Percentiles rank a stretch among this genome's conserved stretches.
These are phyloP conservation scores for Campylorhamphus procurvoides DNA, from an alignment of 2,113 vertebrate species.

Conservation along the genomic window DNA sequence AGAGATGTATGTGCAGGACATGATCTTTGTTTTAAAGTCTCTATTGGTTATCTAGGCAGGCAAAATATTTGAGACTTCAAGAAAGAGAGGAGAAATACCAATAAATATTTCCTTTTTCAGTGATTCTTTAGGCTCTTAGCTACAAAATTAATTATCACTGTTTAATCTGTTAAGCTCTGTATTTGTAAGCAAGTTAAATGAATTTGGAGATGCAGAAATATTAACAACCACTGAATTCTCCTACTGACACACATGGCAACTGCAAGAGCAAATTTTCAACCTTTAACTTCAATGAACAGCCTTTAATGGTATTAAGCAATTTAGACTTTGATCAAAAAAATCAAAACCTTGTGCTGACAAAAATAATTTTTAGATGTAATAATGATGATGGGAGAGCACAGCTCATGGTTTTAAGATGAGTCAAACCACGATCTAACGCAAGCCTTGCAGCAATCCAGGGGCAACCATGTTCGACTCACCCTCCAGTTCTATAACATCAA, in stretches of 20 bases:
- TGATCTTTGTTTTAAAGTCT: neutral
- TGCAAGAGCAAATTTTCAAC: neutral
- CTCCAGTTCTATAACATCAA: neutral
- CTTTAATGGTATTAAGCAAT: neutral
- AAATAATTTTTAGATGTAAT: neutral
- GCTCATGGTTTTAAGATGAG: neutral
- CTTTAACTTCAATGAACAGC: neutral
- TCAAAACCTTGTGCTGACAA: neutral
- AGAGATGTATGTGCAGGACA: neutral
- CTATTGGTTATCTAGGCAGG: neutral
- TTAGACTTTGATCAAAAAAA: neutral
- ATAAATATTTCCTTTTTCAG: neutral
- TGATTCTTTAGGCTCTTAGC: neutral
- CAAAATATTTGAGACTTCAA: neutral
- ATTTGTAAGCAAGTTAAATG: neutral
- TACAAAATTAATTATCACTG: neutral
- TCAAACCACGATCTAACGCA: neutral
- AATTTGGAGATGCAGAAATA: neutral
- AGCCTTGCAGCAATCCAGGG: neutral
- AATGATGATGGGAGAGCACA: neutral
- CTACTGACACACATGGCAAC: neutral
- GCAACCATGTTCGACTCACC: neutral
- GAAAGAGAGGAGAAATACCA: neutral
- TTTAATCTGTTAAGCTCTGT: neutral
- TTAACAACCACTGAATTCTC: neutral